Evolutionary conservation across 2,888 invertebrate genomes (phyloP).

Genomic region (Chalcosyrphus nemorum): DNA sequence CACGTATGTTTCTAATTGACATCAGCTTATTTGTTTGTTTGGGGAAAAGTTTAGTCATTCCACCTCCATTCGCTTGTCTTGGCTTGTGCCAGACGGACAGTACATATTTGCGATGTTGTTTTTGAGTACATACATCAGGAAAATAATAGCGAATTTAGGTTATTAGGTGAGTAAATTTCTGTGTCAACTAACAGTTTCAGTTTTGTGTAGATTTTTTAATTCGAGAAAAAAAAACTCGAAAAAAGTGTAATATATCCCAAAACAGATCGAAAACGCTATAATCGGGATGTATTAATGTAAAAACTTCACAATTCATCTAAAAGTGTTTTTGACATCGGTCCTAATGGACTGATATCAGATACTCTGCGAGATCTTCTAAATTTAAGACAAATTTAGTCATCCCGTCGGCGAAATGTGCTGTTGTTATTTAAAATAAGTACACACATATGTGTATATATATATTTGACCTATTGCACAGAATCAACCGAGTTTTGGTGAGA

Average conservation of each 20-base stretch:
- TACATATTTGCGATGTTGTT: conserved; percentile 62
- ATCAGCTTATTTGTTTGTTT: conserved; percentile 65
- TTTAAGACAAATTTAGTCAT: neutral
- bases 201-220: conserved; percentile 34
- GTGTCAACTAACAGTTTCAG: conserved; percentile 64
- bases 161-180: conserved; percentile 73
- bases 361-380: neutral
- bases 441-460: too few species aligned
- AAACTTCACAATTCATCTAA: neutral
- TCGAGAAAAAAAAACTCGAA: too few species aligned
- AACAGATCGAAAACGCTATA: too few species aligned
- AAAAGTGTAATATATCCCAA: too few species aligned
- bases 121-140: conserved; percentile 73
- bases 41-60: conserved; percentile 74
- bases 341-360: conserved; percentile 15
- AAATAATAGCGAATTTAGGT: conserved; percentile 72
- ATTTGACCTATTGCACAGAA: neutral
- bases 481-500: neutral
- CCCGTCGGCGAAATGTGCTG: neutral
- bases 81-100: conserved; percentile 45
- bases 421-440: conserved; percentile 6
- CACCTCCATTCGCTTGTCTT: conserved; percentile 47
- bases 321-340: neutral
- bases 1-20: conserved; percentile 55
- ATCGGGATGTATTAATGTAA: too few species aligned